Evolutionary conservation across 2,797 vertebrate species (phyloP), one percentile per base, ranked within the genome.

Genomic region (Enteromius mattozi): DNA sequence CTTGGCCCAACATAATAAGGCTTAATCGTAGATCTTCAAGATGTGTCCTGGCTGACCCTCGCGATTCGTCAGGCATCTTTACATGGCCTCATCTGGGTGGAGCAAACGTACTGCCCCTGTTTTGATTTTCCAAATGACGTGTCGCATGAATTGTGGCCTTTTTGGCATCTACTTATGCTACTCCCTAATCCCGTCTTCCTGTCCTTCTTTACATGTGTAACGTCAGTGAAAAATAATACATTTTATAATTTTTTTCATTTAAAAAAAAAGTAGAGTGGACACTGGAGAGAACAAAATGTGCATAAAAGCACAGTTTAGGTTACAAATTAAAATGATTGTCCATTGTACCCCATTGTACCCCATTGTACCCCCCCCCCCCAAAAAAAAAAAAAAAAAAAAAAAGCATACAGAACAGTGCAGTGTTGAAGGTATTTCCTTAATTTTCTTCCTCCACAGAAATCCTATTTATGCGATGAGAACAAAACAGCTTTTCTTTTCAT

Each of bases 71-170:
- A 91, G 90, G 86, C 90, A 90, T 91, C 88, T 80, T 92, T 91
- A 90, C 87, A 94, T 92, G 96, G 96, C 95, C 96, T 97, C 95
- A 96, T 95, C 94, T 96, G 97, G 96, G 95, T 96, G 96, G 96
- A 97, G 95, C 96, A 96, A 96, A 96, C 94, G 91, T 93, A 96
- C 94, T 93, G 93, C 91, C 95, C 95, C 95, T 94, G 94, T 97
- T 97, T 96, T 96, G 96, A 97, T 97, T 98, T 98, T 98, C 96
- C 96, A 94, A 96, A 94, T 95, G 94, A 95, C 92, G 95, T 96
- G 96, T 96, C 96, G 96, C 96, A 95, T 95, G 94, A 96, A 94
- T 94, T 94, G 87, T 88, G 78, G 89, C 88, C 91, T 83, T 87
- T 86, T 86, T 90, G 37, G 13, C 65, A 78, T 75, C 75, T 84